These are phyloP conservation scores for Lycopodina hypogea DNA, from an alignment of 37 sponge, comb jelly and placozoan species.

Conservation along the genomic window DNA sequence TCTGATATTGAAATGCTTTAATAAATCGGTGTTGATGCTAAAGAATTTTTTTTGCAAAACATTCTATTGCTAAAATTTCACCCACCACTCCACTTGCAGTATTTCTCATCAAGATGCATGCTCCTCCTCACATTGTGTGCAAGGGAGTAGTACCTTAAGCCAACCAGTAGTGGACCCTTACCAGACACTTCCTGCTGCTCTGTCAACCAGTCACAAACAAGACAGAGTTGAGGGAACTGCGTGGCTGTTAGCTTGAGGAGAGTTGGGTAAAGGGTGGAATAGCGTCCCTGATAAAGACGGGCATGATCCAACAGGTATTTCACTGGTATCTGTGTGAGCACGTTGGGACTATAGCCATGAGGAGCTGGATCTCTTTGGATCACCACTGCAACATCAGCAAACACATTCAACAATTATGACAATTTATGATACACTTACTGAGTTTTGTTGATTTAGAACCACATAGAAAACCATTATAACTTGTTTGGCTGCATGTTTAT, in stretches of 20 bases:
- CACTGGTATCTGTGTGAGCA: constrained; percentile 57
- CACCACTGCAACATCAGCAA: constrained; percentile 30
- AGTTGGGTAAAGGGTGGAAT: constrained; percentile 66
- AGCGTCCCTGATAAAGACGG: constrained; percentile 30
- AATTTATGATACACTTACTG: background rate
- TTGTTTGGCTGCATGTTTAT: no score
- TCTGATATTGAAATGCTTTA: no score
- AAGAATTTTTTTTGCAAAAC: no score
- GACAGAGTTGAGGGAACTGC: constrained; percentile 73
- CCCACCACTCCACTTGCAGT: no score
- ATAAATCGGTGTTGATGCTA: no score
- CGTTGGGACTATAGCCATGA: constrained; percentile 49
- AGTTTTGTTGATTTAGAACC: no score
- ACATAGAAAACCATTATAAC: no score
- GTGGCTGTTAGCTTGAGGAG: constrained; percentile 61
- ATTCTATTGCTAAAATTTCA: no score
- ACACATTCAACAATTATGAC: background rate
- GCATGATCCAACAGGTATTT: constrained; percentile 55
- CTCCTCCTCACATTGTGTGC: no score
- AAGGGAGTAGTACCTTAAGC: no score
- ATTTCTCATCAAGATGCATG: no score
- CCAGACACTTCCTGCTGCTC: constrained; percentile 14
- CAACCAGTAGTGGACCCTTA: no score
- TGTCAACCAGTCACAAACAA: constrained; percentile 47
- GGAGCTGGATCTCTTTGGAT: constrained; percentile 14